These are phyloP conservation scores for Actinopyga echinites DNA, from an alignment of 53 echinoderm and acorn worm genomes.

Conservation along the genomic window DNA sequence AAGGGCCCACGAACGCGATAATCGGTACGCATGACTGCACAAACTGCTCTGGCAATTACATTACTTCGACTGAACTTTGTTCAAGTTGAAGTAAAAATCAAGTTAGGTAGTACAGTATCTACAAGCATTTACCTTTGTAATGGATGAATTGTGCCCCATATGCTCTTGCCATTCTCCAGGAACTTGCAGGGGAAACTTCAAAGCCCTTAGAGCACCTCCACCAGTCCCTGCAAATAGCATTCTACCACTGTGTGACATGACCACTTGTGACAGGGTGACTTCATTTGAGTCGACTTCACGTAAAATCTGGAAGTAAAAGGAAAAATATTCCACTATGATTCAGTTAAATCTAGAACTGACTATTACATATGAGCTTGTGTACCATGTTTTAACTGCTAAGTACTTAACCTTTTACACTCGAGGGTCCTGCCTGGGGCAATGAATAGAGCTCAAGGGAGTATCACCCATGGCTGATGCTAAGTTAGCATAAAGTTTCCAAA, in stretches of 20 bases:
- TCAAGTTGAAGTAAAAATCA: background rate
- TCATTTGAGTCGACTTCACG: constrained; percentile 93
- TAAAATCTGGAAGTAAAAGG: constrained; percentile 62
- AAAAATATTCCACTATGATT: background rate
- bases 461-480: no score
- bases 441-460: no score
- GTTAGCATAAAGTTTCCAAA: no score
- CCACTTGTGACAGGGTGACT: constrained; percentile 83
- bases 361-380: no score
- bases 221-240: constrained; percentile 98
- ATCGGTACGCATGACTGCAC: no score
- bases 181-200: constrained; percentile 89
- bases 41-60: no score
- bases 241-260: constrained; percentile 98
- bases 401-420: no score
- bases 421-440: no score
- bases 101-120: background rate
- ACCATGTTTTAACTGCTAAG: no score
- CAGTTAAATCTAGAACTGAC: no score
- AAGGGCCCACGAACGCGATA: no score
- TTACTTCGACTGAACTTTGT: background rate
- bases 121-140: constrained; percentile 77
- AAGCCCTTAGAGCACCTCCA: constrained; percentile 79
- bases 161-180: constrained; percentile 98
- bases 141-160: constrained; percentile 83